Conservation (phyloP, 2,113 vertebrate species). For the Oxygymnocypris stewartii region DNA sequence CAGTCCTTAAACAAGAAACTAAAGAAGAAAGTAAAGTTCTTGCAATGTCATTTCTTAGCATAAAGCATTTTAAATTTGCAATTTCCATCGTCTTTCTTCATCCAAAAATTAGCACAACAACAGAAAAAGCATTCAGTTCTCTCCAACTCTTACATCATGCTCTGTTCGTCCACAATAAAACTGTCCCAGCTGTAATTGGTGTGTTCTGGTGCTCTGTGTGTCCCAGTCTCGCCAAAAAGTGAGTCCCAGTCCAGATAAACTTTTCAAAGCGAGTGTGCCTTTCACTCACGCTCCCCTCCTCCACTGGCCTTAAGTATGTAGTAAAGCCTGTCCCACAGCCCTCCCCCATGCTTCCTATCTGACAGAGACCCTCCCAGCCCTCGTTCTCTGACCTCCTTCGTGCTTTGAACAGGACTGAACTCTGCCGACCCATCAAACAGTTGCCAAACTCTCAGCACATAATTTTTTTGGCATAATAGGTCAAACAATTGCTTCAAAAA, state of each 20-base stretch:
- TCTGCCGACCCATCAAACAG: not conserved
- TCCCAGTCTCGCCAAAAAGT: not conserved
- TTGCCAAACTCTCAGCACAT: not conserved
- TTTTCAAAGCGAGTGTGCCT: not conserved
- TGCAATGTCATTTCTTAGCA: not conserved
- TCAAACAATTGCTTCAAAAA: too few species aligned
- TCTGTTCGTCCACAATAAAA: not conserved
- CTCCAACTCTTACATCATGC: constrained; percentile 6
- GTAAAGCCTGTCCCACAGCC: constrained; percentile 36
- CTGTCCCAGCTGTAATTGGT: not conserved
- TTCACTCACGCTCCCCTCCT: constrained; percentile 16
- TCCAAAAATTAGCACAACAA: not conserved
- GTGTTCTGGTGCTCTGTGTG: not conserved
- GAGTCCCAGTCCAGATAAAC: not conserved
- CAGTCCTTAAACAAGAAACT: too few species aligned
- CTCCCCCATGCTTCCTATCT: constrained; percentile 13
- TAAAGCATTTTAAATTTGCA: not conserved
- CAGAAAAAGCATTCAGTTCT: not conserved
- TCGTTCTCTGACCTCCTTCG: constrained; percentile 22
- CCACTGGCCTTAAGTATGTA: constrained; percentile 31
- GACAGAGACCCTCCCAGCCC: constrained; percentile 27
- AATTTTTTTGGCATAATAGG: not conserved
- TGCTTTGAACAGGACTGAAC: constrained; percentile 33
- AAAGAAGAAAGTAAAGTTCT: not conserved
- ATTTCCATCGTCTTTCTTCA: not conserved